phyloP scores from a whole-genome alignment of 2,113 vertebrate genomes.

The Gnathonemus longibarbis region DNA sequence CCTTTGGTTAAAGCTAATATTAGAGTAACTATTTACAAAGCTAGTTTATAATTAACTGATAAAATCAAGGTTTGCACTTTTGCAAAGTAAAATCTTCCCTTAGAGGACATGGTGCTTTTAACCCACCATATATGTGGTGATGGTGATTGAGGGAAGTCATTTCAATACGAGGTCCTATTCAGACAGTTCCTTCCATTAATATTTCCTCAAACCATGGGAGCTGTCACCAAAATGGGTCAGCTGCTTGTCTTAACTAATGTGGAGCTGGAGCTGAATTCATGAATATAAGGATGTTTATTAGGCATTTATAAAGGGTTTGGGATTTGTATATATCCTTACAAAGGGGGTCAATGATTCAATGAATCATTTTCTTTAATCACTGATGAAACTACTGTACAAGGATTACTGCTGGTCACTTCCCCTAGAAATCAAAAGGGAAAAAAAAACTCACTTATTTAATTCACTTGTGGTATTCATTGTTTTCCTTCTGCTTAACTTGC shows the following conservation, averaged over 20 bases:
- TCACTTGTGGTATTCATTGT: neutral
- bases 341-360: neutral
- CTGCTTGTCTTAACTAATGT: neutral
- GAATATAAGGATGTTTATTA: neutral
- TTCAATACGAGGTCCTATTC: neutral
- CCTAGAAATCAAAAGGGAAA: neutral
- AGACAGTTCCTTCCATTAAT: neutral
- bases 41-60: neutral
- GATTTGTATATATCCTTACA: neutral
- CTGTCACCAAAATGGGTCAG: slow-evolving; percentile 4
- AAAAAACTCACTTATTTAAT: neutral
- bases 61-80: neutral
- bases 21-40: neutral
- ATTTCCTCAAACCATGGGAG: slow-evolving; percentile 6
- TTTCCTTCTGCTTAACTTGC: neutral
- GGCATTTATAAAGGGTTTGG: neutral
- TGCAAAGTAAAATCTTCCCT: neutral
- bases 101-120: neutral
- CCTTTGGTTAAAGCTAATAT: neutral
- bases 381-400: neutral
- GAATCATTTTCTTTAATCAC: neutral
- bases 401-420: neutral
- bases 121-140: neutral
- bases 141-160: slow-evolving; percentile 6
- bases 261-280: neutral